Evolutionary conservation across 1,140 invertebrate genomes (phyloP).

Genomic region (Cotesia vestalis): DNA sequence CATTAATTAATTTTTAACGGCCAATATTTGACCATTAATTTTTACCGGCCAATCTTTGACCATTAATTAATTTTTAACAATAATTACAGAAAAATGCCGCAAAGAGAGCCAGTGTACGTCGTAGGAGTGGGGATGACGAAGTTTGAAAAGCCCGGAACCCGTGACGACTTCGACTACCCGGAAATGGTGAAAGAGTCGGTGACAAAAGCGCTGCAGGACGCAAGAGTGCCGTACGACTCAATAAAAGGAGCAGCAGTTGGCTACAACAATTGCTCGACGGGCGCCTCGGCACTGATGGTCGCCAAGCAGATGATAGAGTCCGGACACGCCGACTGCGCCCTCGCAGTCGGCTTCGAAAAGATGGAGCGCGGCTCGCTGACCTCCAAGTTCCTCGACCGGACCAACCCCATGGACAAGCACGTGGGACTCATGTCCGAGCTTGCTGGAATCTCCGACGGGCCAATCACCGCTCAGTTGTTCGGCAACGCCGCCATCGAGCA

Average conservation of each 20-base stretch:
- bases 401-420: slow-evolving; percentile 94
- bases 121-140: slow-evolving; percentile 98
- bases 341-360: slow-evolving; percentile 97
- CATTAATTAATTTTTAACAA: slow-evolving; percentile 9
- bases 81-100: slow-evolving; percentile 54
- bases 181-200: slow-evolving; percentile 95
- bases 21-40: too few relatives aligned
- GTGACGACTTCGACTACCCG: slow-evolving; percentile 89
- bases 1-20: too few relatives aligned
- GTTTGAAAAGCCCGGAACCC: slow-evolving; percentile 89
- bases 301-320: slow-evolving; percentile 91
- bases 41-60: background rate
- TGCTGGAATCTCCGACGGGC: slow-evolving; percentile 75
- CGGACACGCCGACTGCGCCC: slow-evolving; percentile 84
- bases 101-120: slow-evolving; percentile 79
- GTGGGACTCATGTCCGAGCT: slow-evolving; percentile 85
- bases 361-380: slow-evolving; percentile 93
- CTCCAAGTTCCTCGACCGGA: slow-evolving; percentile 84
- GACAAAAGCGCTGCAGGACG: slow-evolving; percentile 87
- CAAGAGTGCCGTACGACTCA: slow-evolving; percentile 79
- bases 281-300: slow-evolving; percentile 89
- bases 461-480: slow-evolving; percentile 94
- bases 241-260: slow-evolving; percentile 92
- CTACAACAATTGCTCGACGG: slow-evolving; percentile 98
- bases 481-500: slow-evolving; percentile 96